A percentile compares a stretch with the other conserved stretches of the same genome.
phyloP scores from a whole-genome alignment of 2,797 vertebrate species.

The Poeciliopsis gracilis region DNA sequence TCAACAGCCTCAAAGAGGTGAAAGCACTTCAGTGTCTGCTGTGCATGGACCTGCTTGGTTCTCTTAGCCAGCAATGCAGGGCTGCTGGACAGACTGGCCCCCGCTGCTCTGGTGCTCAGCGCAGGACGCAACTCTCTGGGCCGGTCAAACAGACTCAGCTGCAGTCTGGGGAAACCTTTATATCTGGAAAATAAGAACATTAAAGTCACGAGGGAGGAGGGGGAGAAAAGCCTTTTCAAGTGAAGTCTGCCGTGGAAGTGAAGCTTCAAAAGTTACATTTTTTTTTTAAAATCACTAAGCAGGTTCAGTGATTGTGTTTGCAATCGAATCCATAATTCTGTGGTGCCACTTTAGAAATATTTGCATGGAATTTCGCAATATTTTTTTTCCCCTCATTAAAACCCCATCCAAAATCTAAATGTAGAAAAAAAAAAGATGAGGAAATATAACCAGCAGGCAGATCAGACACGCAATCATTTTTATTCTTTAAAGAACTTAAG shows the following conservation, averaged over 20 bases:
- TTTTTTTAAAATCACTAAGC: background rate
- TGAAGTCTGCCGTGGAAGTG: background rate
- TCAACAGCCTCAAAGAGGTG: background rate
- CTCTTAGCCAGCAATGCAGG: conserved; percentile 95
- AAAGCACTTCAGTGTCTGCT: rapidly evolving
- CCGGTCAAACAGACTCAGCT: conserved; percentile 90
- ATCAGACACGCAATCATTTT: too few relatives aligned
- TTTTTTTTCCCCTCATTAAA: too few relatives aligned
- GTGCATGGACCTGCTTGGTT: conserved; percentile 89
- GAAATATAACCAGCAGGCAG: too few relatives aligned
- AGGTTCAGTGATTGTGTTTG: too few relatives aligned
- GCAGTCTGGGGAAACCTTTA: conserved; percentile 89
- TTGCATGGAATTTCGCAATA: too few relatives aligned
- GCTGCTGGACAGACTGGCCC: conserved; percentile 88
- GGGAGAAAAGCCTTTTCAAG: background rate
- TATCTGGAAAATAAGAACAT: conserved; percentile 79
- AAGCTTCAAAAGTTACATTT: background rate
- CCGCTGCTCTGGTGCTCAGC: conserved; percentile 83
- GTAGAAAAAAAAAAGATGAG: too few relatives aligned
- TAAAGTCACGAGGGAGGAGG: background rate
- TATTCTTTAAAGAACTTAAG: too few relatives aligned
- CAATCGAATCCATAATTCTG: too few relatives aligned
- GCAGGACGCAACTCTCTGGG: conserved; percentile 86
- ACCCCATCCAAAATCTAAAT: too few relatives aligned
- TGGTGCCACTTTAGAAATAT: too few relatives aligned